phyloP scores from a whole-genome alignment of 2,888 invertebrate species.

The Dinocampus coccinellae region DNA sequence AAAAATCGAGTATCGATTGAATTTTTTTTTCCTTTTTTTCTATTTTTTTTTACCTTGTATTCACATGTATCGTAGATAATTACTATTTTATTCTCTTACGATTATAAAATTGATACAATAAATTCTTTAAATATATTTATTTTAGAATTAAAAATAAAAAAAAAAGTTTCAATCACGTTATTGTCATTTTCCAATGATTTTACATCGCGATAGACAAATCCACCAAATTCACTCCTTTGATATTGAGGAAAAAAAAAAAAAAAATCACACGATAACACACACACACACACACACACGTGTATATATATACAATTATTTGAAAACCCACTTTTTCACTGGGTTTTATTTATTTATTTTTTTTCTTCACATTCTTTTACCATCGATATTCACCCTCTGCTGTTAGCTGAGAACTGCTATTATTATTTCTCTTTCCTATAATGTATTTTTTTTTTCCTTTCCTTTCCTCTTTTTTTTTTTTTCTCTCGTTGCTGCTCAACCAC shows the following conservation, averaged over 20 bases:
- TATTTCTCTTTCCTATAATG: constrained; percentile 11
- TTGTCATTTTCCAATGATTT: not conserved
- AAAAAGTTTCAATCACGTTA: not conserved
- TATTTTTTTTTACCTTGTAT: no score
- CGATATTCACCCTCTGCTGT: constrained; percentile 19
- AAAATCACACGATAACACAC: not conserved
- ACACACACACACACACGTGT: not conserved
- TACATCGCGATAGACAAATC: not conserved
- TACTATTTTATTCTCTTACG: not conserved
- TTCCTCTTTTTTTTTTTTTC: no score
- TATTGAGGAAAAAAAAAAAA: not conserved
- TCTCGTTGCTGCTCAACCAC: constrained; percentile 29
- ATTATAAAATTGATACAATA: not conserved
- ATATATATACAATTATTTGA: not conserved
- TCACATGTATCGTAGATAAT: not conserved
- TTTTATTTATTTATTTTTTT: not conserved
- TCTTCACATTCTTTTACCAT: not conserved
- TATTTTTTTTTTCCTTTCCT: no score
- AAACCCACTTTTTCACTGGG: not conserved
- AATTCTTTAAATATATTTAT: not conserved
- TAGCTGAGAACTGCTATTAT: constrained; percentile 15
- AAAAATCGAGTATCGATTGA: no score
- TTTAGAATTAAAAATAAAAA: no score
- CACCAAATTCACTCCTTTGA: not conserved
- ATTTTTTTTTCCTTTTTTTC: no score